Evolutionary conservation across 2,797 vertebrate species (phyloP).

Genomic region (Antennarius maculatus): DNA sequence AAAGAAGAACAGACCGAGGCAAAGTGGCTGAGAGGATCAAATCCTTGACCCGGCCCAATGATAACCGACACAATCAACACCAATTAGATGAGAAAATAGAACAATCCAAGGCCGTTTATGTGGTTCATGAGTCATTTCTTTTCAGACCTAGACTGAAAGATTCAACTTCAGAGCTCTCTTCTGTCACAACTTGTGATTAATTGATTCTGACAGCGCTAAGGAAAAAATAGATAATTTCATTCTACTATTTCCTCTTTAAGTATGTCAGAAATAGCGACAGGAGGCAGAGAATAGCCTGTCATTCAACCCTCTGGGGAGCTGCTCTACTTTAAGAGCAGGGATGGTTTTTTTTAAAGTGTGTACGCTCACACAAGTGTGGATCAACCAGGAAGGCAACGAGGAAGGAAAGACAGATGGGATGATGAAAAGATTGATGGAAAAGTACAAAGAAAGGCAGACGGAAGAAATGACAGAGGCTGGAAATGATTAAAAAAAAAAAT

Average conservation of each 20-base stretch:
- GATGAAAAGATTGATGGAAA: neutral
- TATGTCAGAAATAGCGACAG: slow-evolving; percentile 73
- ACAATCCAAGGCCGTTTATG: slow-evolving; percentile 18
- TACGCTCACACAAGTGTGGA: slow-evolving; percentile 31
- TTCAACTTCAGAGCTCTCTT: slow-evolving; percentile 37
- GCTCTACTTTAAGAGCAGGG: slow-evolving; percentile 74
- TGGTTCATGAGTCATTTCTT: slow-evolving; percentile 18
- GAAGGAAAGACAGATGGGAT: neutral
- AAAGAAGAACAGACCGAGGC: slow-evolving; percentile 18
- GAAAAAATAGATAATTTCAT: slow-evolving; percentile 62
- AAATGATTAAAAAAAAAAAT: neutral
- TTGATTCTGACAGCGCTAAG: slow-evolving; percentile 63
- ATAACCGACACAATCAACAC: slow-evolving; percentile 27
- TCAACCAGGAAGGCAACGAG: neutral
- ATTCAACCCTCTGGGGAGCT: slow-evolving; percentile 71
- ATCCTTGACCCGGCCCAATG: slow-evolving; percentile 13
- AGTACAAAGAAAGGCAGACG: neutral
- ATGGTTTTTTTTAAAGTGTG: slow-evolving; percentile 51
- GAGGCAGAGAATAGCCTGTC: slow-evolving; percentile 73
- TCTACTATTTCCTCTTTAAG: slow-evolving; percentile 65
- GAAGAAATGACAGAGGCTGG: neutral
- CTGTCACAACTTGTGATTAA: slow-evolving; percentile 57
- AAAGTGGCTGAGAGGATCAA: slow-evolving; percentile 38
- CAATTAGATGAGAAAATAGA: slow-evolving; percentile 22
- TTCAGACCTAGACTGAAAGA: slow-evolving; percentile 47